Evolutionary conservation across 2,888 invertebrate genomes (phyloP).

Genomic region (Venustoraphidia nigricollis): DNA sequence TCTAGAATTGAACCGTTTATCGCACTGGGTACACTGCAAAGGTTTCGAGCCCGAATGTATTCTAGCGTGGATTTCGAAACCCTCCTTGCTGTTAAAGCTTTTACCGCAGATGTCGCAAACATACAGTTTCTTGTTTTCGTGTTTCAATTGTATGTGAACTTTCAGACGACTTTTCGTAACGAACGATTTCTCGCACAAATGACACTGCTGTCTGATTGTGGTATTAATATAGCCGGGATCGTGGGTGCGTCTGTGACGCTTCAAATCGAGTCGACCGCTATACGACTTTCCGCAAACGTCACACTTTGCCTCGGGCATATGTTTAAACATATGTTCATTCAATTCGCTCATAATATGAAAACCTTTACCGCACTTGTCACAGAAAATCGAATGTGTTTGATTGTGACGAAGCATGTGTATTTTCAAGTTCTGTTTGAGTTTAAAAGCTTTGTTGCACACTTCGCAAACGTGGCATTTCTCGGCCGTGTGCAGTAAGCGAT

Average conservation of each 20-base stretch:
- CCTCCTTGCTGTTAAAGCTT: constrained; percentile 2
- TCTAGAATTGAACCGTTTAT: constrained; percentile 4
- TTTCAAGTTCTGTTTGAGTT: constrained; percentile 9
- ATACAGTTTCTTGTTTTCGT: constrained; percentile 11
- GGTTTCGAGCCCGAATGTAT: constrained; percentile 27
- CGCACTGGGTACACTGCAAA: constrained; percentile 7
- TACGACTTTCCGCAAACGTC: constrained; percentile 28
- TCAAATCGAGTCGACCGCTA: constrained; percentile 29
- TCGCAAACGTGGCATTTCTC: constrained; percentile 25
- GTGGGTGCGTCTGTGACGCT: constrained; percentile 17
- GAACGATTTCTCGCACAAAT: constrained; percentile 7
- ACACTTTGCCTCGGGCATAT: constrained; percentile 9
- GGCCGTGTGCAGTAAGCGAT: constrained; percentile 24
- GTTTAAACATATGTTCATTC: not conserved
- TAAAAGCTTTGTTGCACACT: constrained; percentile 22
- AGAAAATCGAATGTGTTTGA: constrained; percentile 13
- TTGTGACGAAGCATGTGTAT: constrained; percentile 20
- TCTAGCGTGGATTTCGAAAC: constrained; percentile 17
- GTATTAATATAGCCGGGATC: constrained; percentile 10
- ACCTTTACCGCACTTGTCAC: constrained; percentile 14
- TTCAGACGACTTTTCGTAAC: not conserved
- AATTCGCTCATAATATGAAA: constrained; percentile 11
- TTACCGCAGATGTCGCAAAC: constrained; percentile 13
- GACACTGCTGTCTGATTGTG: constrained; percentile 7
- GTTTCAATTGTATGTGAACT: not conserved